These are phyloP conservation scores for Ochropleura plecta DNA, from an alignment of 2,888 invertebrate genomes.

Conservation along the genomic window DNA sequence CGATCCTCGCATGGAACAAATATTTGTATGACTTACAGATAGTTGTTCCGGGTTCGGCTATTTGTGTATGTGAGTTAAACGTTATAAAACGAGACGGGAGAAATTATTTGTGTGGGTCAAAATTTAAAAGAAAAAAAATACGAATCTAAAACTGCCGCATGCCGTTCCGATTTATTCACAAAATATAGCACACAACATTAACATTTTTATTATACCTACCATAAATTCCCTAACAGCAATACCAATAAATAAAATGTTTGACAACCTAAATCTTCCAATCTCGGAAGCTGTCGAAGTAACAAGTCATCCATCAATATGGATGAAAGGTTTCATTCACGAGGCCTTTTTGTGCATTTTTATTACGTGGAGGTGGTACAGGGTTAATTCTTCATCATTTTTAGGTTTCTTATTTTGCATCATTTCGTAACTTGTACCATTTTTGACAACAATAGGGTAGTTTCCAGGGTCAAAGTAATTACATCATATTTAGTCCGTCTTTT, in stretches of 20 bases:
- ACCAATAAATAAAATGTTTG: constrained; percentile 47
- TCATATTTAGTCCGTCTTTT: too few species aligned
- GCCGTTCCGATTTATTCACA: not conserved
- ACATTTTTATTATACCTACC: not conserved
- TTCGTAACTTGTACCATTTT: too few species aligned
- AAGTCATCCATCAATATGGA: constrained; percentile 50
- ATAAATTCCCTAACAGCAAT: constrained; percentile 9
- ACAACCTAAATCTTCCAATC: constrained; percentile 42
- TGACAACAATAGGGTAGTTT: too few species aligned
- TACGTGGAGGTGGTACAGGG: not conserved
- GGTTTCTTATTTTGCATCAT: too few species aligned
- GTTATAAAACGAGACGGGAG: too few species aligned
- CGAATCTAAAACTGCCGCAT: not conserved
- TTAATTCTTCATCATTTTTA: not conserved
- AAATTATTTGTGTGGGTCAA: too few species aligned
- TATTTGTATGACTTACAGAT: too few species aligned
- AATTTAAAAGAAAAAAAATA: too few species aligned
- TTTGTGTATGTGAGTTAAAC: too few species aligned
- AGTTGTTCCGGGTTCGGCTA: too few species aligned
- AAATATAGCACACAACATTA: not conserved
- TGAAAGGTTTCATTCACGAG: constrained; percentile 31
- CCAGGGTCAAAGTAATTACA: too few species aligned
- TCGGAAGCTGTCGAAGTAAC: constrained; percentile 17
- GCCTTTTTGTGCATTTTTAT: constrained; percentile 11
- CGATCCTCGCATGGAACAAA: too few species aligned